Evolutionary conservation across 1,140 invertebrate species (phyloP).

Genomic region (Sarcophaga peregrina): DNA sequence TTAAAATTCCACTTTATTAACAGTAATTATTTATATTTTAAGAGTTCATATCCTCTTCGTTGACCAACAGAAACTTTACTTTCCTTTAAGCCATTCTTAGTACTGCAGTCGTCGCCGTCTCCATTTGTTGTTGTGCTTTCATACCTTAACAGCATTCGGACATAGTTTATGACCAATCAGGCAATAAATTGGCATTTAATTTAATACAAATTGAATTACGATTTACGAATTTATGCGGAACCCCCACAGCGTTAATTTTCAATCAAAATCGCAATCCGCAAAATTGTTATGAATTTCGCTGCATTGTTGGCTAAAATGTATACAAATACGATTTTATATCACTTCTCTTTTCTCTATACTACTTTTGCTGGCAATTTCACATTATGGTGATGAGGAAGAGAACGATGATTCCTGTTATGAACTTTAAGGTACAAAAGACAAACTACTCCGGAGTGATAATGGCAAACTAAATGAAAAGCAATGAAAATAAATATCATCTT

Average conservation of each 20-base stretch:
- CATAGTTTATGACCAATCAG: slow-evolving; percentile 41
- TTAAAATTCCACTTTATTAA: slow-evolving; percentile 38
- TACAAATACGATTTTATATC: neutral
- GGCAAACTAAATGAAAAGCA: too few relatives aligned
- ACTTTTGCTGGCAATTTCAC: too few relatives aligned
- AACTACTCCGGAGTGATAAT: slow-evolving; percentile 9
- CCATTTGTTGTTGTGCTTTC: too few relatives aligned
- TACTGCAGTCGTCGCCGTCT: neutral
- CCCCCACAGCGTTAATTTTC: slow-evolving; percentile 65
- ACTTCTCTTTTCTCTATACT: neutral
- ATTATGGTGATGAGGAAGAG: neutral
- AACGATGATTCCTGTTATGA: neutral
- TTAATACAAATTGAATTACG: slow-evolving; percentile 65
- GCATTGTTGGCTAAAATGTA: neutral
- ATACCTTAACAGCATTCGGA: neutral
- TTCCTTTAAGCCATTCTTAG: slow-evolving; percentile 9
- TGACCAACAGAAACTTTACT: neutral
- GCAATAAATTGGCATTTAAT: slow-evolving; percentile 66
- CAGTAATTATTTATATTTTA: slow-evolving; percentile 31
- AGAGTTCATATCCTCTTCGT: neutral
- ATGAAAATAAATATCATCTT: neutral
- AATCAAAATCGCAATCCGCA: slow-evolving; percentile 61
- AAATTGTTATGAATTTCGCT: slow-evolving; percentile 57
- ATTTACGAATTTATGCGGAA: slow-evolving; percentile 42
- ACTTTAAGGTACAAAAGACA: neutral